phyloP scores from a whole-genome alignment of 2,888 invertebrate species.

The Scotopteryx bipunctaria region DNA sequence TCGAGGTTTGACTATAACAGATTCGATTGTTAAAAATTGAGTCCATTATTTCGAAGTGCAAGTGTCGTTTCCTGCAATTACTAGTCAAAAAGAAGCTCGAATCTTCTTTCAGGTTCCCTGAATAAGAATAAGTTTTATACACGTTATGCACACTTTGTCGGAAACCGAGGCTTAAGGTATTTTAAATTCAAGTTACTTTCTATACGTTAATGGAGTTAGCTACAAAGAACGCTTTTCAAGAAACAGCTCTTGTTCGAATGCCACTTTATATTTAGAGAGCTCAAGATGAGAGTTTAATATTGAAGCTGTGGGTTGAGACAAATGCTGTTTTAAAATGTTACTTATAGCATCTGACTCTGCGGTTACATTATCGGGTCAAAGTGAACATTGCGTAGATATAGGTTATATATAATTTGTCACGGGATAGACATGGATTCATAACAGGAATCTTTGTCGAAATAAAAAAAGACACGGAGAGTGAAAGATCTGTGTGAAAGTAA shows the following conservation, averaged over 20 bases:
- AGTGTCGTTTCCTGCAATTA: no score
- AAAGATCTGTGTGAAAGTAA: no score
- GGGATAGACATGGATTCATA: no score
- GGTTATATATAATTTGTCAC: no score
- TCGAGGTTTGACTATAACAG: no score
- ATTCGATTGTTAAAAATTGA: no score
- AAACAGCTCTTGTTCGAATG: slow-evolving; percentile 7
- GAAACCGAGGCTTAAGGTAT: slow-evolving; percentile 7
- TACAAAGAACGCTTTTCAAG: slow-evolving; percentile 22
- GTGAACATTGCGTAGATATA: no score
- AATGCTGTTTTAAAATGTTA: background rate
- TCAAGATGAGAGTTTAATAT: slow-evolving; percentile 8
- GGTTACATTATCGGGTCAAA: background rate
- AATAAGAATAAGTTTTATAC: background rate
- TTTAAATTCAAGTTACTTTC: slow-evolving; percentile 35
- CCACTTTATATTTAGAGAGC: slow-evolving; percentile 10
- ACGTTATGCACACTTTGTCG: background rate
- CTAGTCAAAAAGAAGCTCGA: no score
- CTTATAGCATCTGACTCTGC: background rate
- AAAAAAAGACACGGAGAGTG: no score
- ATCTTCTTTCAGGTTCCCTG: no score
- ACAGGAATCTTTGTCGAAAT: no score
- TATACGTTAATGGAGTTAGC: slow-evolving; percentile 29
- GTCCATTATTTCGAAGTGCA: no score
- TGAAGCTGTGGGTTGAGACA: background rate